These are phyloP conservation scores for Miltochrista miniata DNA, from an alignment of 2,888 invertebrate genomes.

Conservation along the genomic window DNA sequence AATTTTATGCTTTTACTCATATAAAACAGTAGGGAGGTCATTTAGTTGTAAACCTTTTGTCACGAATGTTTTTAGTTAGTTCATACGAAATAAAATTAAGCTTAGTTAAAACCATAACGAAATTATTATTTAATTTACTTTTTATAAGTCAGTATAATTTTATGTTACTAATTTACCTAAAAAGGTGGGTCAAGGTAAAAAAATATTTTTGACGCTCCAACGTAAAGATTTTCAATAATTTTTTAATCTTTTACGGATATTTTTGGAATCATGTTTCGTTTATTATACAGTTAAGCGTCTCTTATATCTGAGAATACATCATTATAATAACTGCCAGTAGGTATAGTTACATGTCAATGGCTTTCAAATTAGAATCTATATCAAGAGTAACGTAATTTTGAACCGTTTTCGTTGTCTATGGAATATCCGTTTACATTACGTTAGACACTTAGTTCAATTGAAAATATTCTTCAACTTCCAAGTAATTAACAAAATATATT, in stretches of 20 bases:
- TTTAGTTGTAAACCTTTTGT: not conserved
- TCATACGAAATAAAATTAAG: not conserved
- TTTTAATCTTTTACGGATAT: slow-evolving; percentile 10
- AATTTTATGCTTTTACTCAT: no score
- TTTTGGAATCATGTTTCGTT: slow-evolving; percentile 2
- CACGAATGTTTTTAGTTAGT: not conserved
- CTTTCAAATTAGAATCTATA: no score
- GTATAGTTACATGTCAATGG: no score
- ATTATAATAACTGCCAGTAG: no score
- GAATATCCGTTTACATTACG: no score
- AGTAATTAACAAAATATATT: no score
- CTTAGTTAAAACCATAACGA: not conserved
- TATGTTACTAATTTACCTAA: slow-evolving; percentile 23
- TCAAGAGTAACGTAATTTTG: no score
- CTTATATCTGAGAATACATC: not conserved
- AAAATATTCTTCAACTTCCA: no score
- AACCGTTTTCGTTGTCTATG: no score
- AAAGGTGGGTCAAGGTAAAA: slow-evolving; percentile 29
- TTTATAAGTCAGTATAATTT: slow-evolving; percentile 6
- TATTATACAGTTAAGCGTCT: not conserved
- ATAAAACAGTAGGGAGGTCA: no score
- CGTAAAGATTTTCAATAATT: slow-evolving; percentile 17
- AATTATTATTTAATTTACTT: not conserved
- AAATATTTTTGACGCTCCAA: slow-evolving; percentile 11
- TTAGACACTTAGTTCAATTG: no score